Conservation (phyloP, 2,888 invertebrate genomes). For the Lycaena phlaeas region DNA sequence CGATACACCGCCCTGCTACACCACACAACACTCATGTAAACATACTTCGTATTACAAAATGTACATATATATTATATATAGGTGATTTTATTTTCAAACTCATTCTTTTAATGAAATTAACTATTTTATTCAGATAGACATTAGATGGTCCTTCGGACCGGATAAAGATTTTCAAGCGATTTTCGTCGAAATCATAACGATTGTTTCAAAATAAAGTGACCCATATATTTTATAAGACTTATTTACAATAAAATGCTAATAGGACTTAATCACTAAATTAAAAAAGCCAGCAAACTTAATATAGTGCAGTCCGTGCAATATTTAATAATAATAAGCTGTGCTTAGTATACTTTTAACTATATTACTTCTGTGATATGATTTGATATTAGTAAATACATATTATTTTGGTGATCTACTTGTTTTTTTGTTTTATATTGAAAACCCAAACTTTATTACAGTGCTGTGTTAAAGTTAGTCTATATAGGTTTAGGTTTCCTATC, state of each 20-base stretch:
- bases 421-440: neutral
- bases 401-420: neutral
- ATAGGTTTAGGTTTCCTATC: slow-evolving; percentile 1
- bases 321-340: slow-evolving; percentile 65
- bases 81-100: neutral
- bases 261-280: slow-evolving; percentile 25
- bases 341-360: slow-evolving; percentile 39
- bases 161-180: neutral
- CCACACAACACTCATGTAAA: slow-evolving; percentile 50
- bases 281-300: slow-evolving; percentile 58
- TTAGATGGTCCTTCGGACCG: too few relatives aligned
- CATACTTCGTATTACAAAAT: slow-evolving; percentile 13
- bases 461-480: slow-evolving; percentile 3
- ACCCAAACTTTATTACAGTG: neutral
- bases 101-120: too few relatives aligned
- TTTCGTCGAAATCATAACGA: too few relatives aligned
- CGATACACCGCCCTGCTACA: slow-evolving; percentile 69
- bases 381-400: slow-evolving; percentile 6
- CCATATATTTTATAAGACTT: too few relatives aligned
- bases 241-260: slow-evolving; percentile 8
- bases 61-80: slow-evolving; percentile 3
- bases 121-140: neutral
- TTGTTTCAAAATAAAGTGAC: too few relatives aligned
- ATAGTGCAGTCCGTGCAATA: slow-evolving; percentile 57
- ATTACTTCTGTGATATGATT: neutral